Evolutionary conservation across 2,888 invertebrate genomes (phyloP), one percentile per base, ranked within the genome.

Genomic region (Choreutis nemorana): DNA sequence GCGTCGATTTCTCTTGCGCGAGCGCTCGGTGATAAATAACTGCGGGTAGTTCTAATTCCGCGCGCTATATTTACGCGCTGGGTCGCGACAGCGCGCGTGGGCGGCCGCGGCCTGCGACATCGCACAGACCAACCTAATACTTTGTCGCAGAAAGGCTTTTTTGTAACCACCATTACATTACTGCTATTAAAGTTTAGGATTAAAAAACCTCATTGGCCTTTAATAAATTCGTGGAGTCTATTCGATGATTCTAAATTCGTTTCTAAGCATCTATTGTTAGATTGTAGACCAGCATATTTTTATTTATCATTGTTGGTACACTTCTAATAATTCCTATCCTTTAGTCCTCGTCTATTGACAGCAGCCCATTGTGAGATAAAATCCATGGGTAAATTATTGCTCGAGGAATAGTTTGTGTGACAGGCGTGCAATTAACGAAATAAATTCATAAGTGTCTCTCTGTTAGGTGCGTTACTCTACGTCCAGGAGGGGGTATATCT

Each of bases 31-130:
- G 53, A 71, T 70, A 75, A 72, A 75, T 72, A 67, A 67, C 55
- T 44, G 59, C 63, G 63, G 66, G 65, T 66, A 71, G 71, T 58
- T 71, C 68, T 65, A 70, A 73, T 72, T 67, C 71, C 57, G 50
- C 49, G 56, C 56, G 54, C 54, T 60, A 66, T 70, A 72, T 70
- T 70, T 72, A 71, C 67, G 65, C 59, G 50, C 40, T 48, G 43
- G 45, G 47, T 52, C 44, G 55, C 49, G 50, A 51, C 48, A 41
- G 36, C 31, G 29, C 58, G 57, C 64, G 62, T 53, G 62, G 62
- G 48, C 51, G 32, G 32, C 30, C 30, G 49, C 23, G 24, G 20
- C 27, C 31, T 32, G 22, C 27, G 51, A 61, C 59, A 55, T 39
- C 35, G 48, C 48, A 45, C 48, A 59, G 58, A 55, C 54, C 28